A percentile compares a stretch with the other conserved stretches of the same genome.
Evolutionary conservation across 2,888 invertebrate species (phyloP).

Genomic region (Cantharis flavilabris): DNA sequence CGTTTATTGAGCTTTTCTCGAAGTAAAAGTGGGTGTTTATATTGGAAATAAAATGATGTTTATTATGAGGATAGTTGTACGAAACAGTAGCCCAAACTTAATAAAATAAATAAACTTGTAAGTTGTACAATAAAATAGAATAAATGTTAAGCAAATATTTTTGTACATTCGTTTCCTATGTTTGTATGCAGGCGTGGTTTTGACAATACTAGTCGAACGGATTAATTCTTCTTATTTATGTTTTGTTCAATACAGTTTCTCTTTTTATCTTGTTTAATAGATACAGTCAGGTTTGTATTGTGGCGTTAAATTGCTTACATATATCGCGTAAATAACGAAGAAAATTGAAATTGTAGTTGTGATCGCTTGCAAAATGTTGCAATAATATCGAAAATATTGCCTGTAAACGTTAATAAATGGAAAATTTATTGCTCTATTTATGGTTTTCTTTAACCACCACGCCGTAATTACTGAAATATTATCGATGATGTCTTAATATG

Average conservation of each 20-base stretch:
- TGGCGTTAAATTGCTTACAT: conserved; percentile 8
- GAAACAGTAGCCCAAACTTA: conserved; percentile 24
- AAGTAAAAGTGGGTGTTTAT: conserved; percentile 16
- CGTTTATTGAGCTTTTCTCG: not conserved
- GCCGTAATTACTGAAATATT: conserved; percentile 19
- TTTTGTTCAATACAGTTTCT: conserved; percentile 6
- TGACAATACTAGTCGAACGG: conserved; percentile 28
- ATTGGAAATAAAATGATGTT: conserved; percentile 25
- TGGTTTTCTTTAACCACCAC: conserved; percentile 26
- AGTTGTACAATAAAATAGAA: conserved; percentile 25
- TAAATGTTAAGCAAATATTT: conserved; percentile 31
- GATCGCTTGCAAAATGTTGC: conserved; percentile 18
- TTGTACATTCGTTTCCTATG: conserved; percentile 20
- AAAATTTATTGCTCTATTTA: conserved; percentile 31
- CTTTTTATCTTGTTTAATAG: not conserved
- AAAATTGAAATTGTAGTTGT: conserved; percentile 22
- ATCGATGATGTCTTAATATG: not conserved
- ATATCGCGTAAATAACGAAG: conserved; percentile 24
- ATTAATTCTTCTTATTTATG: conserved; percentile 26
- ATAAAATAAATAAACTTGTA: conserved; percentile 26
- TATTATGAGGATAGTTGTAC: conserved; percentile 21
- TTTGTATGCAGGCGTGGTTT: conserved; percentile 29
- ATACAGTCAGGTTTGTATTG: not conserved
- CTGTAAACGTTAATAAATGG: conserved; percentile 32
- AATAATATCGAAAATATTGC: conserved; percentile 32